Evolutionary conservation across 2,888 invertebrate genomes (phyloP), one percentile per base, ranked within the genome.

Genomic region (Mimachlamys varia): DNA sequence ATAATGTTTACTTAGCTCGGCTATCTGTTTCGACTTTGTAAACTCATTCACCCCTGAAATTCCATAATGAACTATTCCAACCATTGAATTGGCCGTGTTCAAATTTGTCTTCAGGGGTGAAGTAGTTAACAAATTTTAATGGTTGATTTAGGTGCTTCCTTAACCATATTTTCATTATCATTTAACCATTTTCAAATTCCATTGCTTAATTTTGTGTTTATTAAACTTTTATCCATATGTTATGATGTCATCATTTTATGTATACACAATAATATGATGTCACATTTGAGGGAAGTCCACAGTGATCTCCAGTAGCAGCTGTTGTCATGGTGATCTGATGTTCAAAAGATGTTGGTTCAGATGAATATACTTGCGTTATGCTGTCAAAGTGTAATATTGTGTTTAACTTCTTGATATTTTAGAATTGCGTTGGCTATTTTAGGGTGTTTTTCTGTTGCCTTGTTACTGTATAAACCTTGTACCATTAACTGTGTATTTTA

Each of bases 381-480:
- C 62, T 62, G 62, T 62, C 62, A 62, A n/a, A 22, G n/a, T 62
- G 22, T 22, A n/a, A 62, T 22, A 62, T 62, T 22, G 22, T 62
- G 62, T n/a, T n/a, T 62, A 44, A 44, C 44, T 44, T 53, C 53
- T 2, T 53, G 19, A 13, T 27, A 33, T 33, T 76, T 27, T 76
- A 76, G 33, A 27, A 0, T 27, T 76, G 27, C 33, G 33, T 76
- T 76, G 27, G 33, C 76, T 33, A 13, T 76, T 7, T n/a, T n/a
- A 2, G 13, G 12, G 5, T n/a, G 3, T 76, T 76, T 76, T 76
- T 76, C 5, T n/a, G 62, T 76, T 76, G n/a, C 62, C 17, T 76
- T 76, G 62, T 76, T 76, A 76, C n/a, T 76, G 62, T 76, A 76
- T n/a, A n/a, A n/a, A n/a, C n/a, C n/a, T n/a, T n/a, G 22, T 44